Conservation (phyloP, 2,113 vertebrate genomes). For the Chloroceryle aenea region DNA sequence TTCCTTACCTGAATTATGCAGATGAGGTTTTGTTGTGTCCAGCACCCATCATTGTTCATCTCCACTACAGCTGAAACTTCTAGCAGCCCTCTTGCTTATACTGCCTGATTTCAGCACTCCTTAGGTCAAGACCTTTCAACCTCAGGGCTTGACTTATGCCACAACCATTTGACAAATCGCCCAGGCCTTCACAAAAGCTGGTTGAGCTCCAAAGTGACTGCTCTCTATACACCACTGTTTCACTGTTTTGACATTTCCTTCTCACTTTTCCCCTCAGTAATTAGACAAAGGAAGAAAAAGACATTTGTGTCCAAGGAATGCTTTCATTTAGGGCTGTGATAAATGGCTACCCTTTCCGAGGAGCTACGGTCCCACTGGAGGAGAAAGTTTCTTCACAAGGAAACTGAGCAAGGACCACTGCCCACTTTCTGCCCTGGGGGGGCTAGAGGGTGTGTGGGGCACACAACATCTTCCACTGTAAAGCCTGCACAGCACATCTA, state of each 20-base stretch:
- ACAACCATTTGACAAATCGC: slow-evolving; percentile 95
- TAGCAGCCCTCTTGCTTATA: slow-evolving; percentile 83
- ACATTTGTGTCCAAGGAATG: slow-evolving; percentile 92
- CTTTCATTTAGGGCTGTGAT: slow-evolving; percentile 96
- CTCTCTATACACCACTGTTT: slow-evolving; percentile 83
- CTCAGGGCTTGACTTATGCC: slow-evolving; percentile 98
- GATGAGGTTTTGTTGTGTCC: slow-evolving; percentile 88
- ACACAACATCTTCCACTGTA: not conserved
- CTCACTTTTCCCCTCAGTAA: slow-evolving; percentile 87
- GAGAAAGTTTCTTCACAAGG: slow-evolving; percentile 85
- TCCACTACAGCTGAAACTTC: slow-evolving; percentile 88
- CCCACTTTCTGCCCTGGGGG: slow-evolving; percentile 63
- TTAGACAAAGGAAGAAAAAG: slow-evolving; percentile 94
- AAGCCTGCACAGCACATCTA: not conserved
- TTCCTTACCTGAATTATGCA: slow-evolving; percentile 99
- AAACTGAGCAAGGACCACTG: slow-evolving; percentile 74
- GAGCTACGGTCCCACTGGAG: slow-evolving; percentile 79
- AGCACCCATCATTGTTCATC: slow-evolving; percentile 87
- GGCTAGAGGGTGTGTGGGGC: not conserved
- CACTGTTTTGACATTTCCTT: slow-evolving; percentile 88
- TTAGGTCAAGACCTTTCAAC: slow-evolving; percentile 99
- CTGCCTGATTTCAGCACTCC: slow-evolving; percentile 87
- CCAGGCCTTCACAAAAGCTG: slow-evolving; percentile 87
- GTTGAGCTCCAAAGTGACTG: slow-evolving; percentile 88
- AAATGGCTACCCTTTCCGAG: slow-evolving; percentile 92